Conservation (phyloP, 2,113 vertebrate species). For the Hyperopisus bebe region DNA sequence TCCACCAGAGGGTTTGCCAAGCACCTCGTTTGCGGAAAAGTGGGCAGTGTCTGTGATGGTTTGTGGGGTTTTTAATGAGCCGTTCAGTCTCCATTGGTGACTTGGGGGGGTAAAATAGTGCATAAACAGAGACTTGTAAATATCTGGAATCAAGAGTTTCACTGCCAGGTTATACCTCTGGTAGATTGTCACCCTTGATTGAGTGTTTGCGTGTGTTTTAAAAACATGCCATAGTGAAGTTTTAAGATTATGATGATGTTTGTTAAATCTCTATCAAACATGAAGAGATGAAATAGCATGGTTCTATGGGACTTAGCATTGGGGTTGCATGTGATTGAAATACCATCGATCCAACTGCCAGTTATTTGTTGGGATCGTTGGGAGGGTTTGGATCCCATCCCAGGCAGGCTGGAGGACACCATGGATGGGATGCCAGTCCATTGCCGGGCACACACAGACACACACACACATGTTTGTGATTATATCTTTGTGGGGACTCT, state of each 20-base stretch:
- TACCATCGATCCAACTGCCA: background rate
- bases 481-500: too few species aligned
- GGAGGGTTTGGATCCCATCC: background rate
- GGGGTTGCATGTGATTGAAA: background rate
- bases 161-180: background rate
- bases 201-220: background rate
- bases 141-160: background rate
- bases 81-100: background rate
- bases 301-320: background rate
- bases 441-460: background rate
- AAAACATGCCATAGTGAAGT: background rate
- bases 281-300: background rate
- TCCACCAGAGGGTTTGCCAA: background rate
- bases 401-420: background rate
- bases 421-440: background rate
- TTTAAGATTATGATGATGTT: background rate
- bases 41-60: background rate
- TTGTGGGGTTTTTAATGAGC: background rate
- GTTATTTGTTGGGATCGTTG: background rate
- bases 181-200: background rate
- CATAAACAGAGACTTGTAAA: background rate
- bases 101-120: background rate
- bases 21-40: background rate
- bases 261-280: background rate
- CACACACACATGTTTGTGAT: too few species aligned